A percentile compares a stretch with the other conserved stretches of the same genome.
phyloP scores from a whole-genome alignment of 1,140 invertebrate species.

The Bombus sibiricus region DNA sequence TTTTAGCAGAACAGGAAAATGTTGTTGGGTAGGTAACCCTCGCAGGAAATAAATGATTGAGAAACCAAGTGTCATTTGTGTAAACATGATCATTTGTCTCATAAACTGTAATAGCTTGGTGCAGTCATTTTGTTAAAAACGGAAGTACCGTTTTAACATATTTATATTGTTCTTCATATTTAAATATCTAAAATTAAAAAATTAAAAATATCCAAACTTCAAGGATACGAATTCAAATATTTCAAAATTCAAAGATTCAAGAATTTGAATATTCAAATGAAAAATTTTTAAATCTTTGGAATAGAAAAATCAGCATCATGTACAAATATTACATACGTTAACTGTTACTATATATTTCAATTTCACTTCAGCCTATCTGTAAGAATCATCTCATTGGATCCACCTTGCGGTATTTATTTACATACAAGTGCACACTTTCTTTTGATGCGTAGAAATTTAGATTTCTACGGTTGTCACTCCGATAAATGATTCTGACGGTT shows the following conservation, averaged over 20 bases:
- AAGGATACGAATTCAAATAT: not conserved
- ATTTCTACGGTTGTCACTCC: conserved; percentile 22
- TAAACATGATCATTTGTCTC: conserved; percentile 9
- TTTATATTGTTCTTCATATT: not conserved
- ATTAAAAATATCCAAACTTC: not conserved
- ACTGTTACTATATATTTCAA: not conserved
- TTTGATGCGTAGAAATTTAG: not conserved
- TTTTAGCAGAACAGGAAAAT: too few species aligned
- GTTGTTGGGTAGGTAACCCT: not conserved
- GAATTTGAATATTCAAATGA: not conserved
- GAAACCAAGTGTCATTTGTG: conserved; percentile 18
- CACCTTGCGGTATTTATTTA: not conserved
- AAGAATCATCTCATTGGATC: not conserved
- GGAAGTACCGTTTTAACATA: not conserved
- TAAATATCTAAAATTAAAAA: not conserved
- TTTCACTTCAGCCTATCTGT: not conserved
- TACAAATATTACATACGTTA: not conserved
- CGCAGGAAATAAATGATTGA: conserved; percentile 33
- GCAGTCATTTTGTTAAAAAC: not conserved
- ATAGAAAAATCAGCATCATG: too few species aligned
- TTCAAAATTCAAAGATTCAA: not conserved
- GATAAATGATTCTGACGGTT: conserved; percentile 31
- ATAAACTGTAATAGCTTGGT: not conserved
- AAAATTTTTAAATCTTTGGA: not conserved
- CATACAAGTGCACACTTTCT: not conserved